Evolutionary conservation across 2,888 invertebrate genomes (phyloP).

Genomic region (Eurytoma adleriae): DNA sequence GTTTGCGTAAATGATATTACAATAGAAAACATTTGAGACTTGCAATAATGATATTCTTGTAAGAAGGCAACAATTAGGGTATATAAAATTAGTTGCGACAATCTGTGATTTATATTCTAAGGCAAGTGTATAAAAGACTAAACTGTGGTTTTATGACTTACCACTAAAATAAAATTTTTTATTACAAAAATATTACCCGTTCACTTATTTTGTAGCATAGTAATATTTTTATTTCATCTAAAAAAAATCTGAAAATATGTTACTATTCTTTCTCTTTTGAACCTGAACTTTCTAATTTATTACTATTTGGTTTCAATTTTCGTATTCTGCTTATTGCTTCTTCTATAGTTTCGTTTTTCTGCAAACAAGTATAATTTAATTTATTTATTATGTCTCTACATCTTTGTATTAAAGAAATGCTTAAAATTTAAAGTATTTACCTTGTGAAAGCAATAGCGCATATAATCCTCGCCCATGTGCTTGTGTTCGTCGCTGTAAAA

Average conservation of each 20-base stretch:
- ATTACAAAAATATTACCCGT: not conserved
- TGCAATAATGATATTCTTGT: conserved; percentile 1
- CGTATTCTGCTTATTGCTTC: not conserved
- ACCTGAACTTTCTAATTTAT: not conserved
- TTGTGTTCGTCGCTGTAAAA: not conserved
- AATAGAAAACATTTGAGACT: not conserved
- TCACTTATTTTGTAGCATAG: not conserved
- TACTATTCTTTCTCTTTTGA: too few species aligned
- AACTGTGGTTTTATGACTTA: conserved; percentile 5
- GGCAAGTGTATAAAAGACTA: not conserved
- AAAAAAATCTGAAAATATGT: too few species aligned
- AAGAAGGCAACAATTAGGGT: conserved; percentile 7
- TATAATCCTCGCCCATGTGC: not conserved
- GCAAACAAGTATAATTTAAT: not conserved
- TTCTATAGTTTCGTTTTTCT: not conserved
- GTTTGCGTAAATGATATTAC: not conserved
- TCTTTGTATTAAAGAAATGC: not conserved
- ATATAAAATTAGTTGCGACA: not conserved
- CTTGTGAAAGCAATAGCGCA: not conserved
- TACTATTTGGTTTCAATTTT: not conserved
- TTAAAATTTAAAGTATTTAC: not conserved
- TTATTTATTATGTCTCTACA: not conserved
- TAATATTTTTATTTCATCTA: too few species aligned
- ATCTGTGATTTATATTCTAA: conserved; percentile 12
- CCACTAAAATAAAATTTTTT: conserved; percentile 4